Conservation (phyloP, 2,888 invertebrate species). For the Athetis lepigone region DNA sequence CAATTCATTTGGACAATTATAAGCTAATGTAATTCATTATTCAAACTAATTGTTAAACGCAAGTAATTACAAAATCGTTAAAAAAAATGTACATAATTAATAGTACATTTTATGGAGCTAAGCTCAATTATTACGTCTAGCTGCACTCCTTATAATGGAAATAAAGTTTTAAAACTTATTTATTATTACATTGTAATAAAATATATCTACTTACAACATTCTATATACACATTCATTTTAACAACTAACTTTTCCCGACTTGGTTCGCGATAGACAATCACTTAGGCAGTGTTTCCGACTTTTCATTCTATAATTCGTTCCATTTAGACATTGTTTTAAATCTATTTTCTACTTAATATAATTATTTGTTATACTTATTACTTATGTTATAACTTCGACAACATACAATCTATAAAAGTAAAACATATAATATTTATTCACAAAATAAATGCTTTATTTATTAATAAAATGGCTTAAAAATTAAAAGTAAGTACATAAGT, state of each 20-base stretch:
- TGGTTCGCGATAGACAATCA: slow-evolving; percentile 28
- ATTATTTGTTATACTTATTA: slow-evolving; percentile 12
- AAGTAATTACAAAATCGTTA: too few relatives aligned
- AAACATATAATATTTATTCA: slow-evolving; percentile 1
- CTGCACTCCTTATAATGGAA: too few relatives aligned
- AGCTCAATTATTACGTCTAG: too few relatives aligned
- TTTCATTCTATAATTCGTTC: slow-evolving; percentile 46
- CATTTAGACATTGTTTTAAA: slow-evolving; percentile 48
- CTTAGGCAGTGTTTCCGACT: neutral
- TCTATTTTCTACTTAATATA: slow-evolving; percentile 20
- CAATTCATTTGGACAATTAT: too few relatives aligned
- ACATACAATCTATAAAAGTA: slow-evolving; percentile 11
- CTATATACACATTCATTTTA: slow-evolving; percentile 39
- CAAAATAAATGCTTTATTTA: neutral
- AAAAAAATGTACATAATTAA: too few relatives aligned
- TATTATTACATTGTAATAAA: slow-evolving; percentile 39
- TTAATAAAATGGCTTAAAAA: neutral
- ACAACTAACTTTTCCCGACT: slow-evolving; percentile 23
- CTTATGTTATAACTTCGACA: slow-evolving; percentile 16
- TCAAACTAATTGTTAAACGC: too few relatives aligned
- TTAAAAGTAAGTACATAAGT: neutral
- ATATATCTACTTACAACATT: slow-evolving; percentile 32
- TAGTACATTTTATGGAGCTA: too few relatives aligned
- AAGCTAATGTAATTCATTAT: too few relatives aligned
- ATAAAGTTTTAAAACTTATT: neutral